These are phyloP conservation scores for Gadus macrocephalus DNA, from an alignment of 2,113 vertebrate species.

Conservation along the genomic window DNA sequence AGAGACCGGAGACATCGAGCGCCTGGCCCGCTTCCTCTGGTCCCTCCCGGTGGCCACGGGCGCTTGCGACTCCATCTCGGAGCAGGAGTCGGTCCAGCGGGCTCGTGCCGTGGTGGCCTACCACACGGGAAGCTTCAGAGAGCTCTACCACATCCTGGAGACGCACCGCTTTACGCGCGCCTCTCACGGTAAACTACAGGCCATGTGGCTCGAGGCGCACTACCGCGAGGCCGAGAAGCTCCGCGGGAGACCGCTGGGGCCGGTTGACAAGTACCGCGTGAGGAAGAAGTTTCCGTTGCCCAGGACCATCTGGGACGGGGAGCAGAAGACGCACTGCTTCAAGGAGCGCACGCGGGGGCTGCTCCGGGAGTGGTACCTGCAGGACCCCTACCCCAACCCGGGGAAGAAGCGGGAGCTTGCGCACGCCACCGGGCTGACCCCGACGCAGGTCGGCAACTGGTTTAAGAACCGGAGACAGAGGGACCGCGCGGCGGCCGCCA, in stretches of 20 bases:
- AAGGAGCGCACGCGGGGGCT: conserved; percentile 97
- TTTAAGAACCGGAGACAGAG: conserved; percentile 97
- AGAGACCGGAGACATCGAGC: conserved; percentile 96
- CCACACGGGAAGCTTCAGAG: conserved; percentile 94
- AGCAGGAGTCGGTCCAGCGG: conserved; percentile 96
- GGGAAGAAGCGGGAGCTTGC: conserved; percentile 98
- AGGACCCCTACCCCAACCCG: conserved; percentile 98
- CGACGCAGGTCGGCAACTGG: conserved; percentile 98
- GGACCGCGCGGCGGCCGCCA: conserved; percentile 95
- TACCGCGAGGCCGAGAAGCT: conserved; percentile 98
- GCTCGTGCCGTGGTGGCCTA: conserved; percentile 95
- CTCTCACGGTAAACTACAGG: conserved; percentile 95
- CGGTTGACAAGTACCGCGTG: conserved; percentile 97
- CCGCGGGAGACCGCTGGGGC: conserved; percentile 90
- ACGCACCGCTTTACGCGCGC: conserved; percentile 98
- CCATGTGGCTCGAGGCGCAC: conserved; percentile 98
- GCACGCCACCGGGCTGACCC: conserved; percentile 95
- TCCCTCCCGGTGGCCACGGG: conserved; percentile 91
- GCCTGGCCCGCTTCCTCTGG: conserved; percentile 97
- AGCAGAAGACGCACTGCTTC: conserved; percentile 99
- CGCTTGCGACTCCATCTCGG: conserved; percentile 93
- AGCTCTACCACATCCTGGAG: conserved; percentile 97
- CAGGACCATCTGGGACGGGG: conserved; percentile 97
- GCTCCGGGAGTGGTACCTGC: conserved; percentile 97
- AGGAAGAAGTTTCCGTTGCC: conserved; percentile 99